Evolutionary conservation across 2,797 vertebrate species (phyloP).

Genomic region (Huso huso): DNA sequence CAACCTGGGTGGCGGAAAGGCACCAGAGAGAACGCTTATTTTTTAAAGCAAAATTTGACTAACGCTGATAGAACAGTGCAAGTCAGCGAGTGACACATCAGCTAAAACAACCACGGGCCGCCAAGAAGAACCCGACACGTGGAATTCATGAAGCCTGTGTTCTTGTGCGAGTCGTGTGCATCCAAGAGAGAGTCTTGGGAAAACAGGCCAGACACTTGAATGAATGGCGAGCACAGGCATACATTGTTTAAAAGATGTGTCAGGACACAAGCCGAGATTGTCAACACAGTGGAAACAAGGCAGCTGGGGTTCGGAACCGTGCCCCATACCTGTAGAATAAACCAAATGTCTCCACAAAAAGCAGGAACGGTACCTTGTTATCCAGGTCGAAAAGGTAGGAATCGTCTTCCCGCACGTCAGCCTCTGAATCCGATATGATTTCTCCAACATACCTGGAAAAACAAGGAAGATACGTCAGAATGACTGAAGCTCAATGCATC

Average conservation of each 20-base stretch:
- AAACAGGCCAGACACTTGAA: not conserved
- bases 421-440: constrained; percentile 88
- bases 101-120: not conserved
- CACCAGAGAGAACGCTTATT: not conserved
- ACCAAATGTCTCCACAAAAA: not conserved
- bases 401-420: constrained; percentile 88
- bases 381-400: constrained; percentile 94
- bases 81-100: not conserved
- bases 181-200: too few species aligned
- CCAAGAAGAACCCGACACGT: not conserved
- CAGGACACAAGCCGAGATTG: not conserved
- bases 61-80: not conserved
- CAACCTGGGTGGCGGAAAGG: constrained; percentile 54
- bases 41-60: not conserved
- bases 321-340: not conserved
- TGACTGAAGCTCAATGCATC: not conserved
- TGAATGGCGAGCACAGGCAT: not conserved
- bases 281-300: not conserved
- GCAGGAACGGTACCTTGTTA: constrained; percentile 70
- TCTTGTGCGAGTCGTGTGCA: too few species aligned
- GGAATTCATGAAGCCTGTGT: not conserved
- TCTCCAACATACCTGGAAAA: constrained; percentile 84
- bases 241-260: not conserved
- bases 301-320: not conserved
- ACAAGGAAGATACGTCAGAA: not conserved